These are phyloP conservation scores for Timema cristinae DNA, from an alignment of 2,888 invertebrate genomes.

Conservation along the genomic window DNA sequence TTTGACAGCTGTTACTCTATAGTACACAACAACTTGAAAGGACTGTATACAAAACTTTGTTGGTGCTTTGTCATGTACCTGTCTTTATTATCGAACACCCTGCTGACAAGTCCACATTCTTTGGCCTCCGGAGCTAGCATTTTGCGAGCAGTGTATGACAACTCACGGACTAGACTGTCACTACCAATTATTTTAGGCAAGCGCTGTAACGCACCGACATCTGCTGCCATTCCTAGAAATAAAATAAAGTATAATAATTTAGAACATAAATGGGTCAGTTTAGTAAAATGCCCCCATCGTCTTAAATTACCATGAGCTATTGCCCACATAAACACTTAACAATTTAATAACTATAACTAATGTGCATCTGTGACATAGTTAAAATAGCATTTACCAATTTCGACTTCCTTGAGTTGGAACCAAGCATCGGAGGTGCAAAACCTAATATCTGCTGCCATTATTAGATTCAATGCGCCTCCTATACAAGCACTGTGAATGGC, in stretches of 20 bases:
- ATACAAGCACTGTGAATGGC: conserved; percentile 86
- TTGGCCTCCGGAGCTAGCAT: conserved; percentile 77
- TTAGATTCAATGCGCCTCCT: conserved; percentile 87
- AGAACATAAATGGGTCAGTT: conserved; percentile 25
- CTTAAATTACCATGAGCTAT: too few species aligned
- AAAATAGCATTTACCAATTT: conserved; percentile 39
- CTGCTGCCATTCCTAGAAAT: conserved; percentile 81
- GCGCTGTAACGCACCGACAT: conserved; percentile 91
- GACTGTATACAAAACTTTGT: neutral
- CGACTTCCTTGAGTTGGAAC: conserved; percentile 86
- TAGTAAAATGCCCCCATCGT: too few species aligned
- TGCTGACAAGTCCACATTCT: conserved; percentile 77
- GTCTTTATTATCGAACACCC: conserved; percentile 64
- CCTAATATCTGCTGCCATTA: conserved; percentile 86
- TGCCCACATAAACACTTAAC: too few species aligned
- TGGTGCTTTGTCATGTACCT: conserved; percentile 46
- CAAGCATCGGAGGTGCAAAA: conserved; percentile 86
- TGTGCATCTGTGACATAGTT: too few species aligned
- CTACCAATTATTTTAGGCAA: conserved; percentile 88
- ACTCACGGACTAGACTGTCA: conserved; percentile 79
- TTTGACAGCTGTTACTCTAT: too few species aligned
- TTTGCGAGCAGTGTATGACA: conserved; percentile 82
- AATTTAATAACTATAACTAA: too few species aligned
- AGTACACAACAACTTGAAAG: too few species aligned
- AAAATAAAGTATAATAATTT: conserved; percentile 47